Evolutionary conservation across 2,797 vertebrate species (phyloP).

Genomic region (Novumbra hubbsi): DNA sequence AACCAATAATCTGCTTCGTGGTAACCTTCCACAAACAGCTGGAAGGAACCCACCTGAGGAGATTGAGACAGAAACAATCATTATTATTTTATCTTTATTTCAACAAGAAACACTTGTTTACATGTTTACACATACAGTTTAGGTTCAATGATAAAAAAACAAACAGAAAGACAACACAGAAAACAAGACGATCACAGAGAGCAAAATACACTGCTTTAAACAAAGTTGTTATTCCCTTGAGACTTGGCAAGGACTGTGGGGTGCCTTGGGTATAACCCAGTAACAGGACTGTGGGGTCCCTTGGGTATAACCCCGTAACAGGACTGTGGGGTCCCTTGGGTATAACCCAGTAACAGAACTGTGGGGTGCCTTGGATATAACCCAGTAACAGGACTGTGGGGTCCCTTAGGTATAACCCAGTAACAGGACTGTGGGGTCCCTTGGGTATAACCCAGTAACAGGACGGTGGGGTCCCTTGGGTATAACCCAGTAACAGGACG

Average conservation of each 20-base stretch:
- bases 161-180: background rate
- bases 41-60: constrained; percentile 91
- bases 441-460: background rate
- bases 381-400: background rate
- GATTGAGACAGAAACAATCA: background rate
- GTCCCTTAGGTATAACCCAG: too few relatives aligned
- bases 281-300: background rate
- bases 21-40: constrained; percentile 95
- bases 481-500: background rate
- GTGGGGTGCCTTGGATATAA: too few relatives aligned
- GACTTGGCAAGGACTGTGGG: too few relatives aligned
- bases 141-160: background rate
- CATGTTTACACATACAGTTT: background rate
- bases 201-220: too few relatives aligned
- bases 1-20: constrained; percentile 96
- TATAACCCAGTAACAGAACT: background rate
- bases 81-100: too few relatives aligned
- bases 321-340: too few relatives aligned
- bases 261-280: too few relatives aligned
- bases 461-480: too few relatives aligned
- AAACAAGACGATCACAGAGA: too few relatives aligned
- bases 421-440: background rate
- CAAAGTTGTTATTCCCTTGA: too few relatives aligned
- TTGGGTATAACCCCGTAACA: background rate
- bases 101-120: background rate